Conservation (phyloP, 2,113 vertebrate species). For the Heterotilapia buettikoferi region DNA sequence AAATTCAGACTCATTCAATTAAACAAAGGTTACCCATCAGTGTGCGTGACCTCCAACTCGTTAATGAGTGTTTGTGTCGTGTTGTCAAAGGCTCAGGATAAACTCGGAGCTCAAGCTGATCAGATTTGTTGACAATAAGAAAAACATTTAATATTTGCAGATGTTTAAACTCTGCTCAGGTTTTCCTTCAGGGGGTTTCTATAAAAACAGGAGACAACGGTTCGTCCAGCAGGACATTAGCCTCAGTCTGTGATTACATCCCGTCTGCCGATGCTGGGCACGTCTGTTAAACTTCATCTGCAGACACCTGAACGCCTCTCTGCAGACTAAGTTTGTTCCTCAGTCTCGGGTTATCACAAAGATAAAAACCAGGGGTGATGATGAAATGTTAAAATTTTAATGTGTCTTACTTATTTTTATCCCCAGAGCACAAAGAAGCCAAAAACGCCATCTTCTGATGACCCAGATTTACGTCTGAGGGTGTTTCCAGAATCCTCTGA, state of each 20-base stretch:
- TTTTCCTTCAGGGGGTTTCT: background rate
- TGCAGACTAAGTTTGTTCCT: background rate
- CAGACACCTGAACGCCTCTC: background rate
- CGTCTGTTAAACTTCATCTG: background rate
- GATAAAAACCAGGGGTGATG: background rate
- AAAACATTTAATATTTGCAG: background rate
- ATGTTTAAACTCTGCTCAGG: background rate
- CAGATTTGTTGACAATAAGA: background rate
- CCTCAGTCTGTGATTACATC: background rate
- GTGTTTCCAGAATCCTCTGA: background rate
- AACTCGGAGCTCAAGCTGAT: background rate
- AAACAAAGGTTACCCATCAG: background rate
- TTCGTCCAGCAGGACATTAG: background rate
- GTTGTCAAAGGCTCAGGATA: background rate
- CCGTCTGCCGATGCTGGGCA: background rate
- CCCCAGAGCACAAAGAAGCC: background rate
- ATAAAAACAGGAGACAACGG: background rate
- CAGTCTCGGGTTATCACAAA: background rate
- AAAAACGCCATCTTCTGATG: background rate
- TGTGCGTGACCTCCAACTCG: background rate
- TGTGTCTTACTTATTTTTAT: background rate
- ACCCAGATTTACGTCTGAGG: background rate
- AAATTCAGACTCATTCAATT: background rate
- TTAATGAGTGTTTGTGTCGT: background rate
- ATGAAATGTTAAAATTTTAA: background rate